Evolutionary conservation across 2,888 invertebrate species (phyloP).

Genomic region (Rhopalosiphum nymphaeae): DNA sequence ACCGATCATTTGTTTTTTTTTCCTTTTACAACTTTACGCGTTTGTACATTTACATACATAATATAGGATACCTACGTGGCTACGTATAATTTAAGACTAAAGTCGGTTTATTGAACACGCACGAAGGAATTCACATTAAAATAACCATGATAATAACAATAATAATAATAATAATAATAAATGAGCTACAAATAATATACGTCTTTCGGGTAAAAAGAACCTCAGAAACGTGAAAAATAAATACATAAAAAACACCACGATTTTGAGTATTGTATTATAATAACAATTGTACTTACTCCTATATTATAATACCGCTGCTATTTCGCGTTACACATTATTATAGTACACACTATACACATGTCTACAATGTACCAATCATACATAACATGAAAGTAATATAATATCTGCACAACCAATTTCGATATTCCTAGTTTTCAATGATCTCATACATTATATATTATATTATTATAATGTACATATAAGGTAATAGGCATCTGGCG

Average conservation of each 20-base stretch:
- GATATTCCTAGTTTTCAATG: background rate
- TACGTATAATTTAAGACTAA: constrained; percentile 21
- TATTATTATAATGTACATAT: background rate
- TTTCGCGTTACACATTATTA: constrained; percentile 22
- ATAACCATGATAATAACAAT: background rate
- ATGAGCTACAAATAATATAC: background rate
- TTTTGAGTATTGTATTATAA: background rate
- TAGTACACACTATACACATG: background rate
- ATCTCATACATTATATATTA: background rate
- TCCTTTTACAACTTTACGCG: background rate
- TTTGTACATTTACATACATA: background rate
- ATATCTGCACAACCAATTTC: background rate
- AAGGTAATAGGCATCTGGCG: background rate
- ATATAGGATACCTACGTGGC: background rate
- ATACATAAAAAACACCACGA: constrained; percentile 10
- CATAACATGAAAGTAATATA: background rate
- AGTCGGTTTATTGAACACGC: constrained; percentile 19
- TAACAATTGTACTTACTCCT: background rate
- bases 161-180: constrained; percentile 14
- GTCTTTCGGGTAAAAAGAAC: constrained; percentile 3
- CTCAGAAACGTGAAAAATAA: background rate
- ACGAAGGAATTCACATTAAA: constrained; percentile 47
- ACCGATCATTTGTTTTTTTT: background rate
- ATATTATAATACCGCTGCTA: background rate
- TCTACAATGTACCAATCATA: background rate